Evolutionary conservation across 2,113 vertebrate genomes (phyloP).

Genomic region (Equus quagga): DNA sequence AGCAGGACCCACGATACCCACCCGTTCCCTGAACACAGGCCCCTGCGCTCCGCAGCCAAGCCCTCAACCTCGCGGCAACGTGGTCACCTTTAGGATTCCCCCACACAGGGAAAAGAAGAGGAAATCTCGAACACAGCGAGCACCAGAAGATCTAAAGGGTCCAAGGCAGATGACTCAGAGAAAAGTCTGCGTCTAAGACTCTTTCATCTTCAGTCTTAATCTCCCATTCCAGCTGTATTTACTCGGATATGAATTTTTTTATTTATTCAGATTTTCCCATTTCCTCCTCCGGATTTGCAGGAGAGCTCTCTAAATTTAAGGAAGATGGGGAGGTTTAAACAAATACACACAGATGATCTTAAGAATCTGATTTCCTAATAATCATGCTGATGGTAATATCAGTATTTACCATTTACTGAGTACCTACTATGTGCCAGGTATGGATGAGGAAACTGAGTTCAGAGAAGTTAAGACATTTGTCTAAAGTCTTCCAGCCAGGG

Average conservation of each 20-base stretch:
- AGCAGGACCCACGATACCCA: too few relatives aligned
- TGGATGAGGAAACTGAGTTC: neutral
- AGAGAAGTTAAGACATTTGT: neutral
- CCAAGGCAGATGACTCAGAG: neutral
- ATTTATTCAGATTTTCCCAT: conserved; percentile 15
- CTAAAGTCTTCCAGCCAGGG: neutral
- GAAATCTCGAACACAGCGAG: neutral
- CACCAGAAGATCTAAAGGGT: neutral
- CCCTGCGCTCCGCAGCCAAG: neutral
- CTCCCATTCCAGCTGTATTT: conserved; percentile 13
- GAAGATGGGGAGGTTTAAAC: neutral
- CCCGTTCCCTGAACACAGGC: too few relatives aligned
- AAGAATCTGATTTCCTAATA: neutral
- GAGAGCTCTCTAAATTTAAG: conserved; percentile 15
- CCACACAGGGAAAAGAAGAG: neutral
- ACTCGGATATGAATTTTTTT: neutral
- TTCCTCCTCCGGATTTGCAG: neutral
- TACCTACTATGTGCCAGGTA: neutral
- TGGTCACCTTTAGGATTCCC: neutral
- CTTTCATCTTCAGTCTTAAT: neutral
- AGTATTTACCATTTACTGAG: neutral
- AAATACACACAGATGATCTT: neutral
- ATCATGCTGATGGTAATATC: fast-evolving
- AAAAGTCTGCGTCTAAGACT: neutral
- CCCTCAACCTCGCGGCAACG: neutral